Evolutionary conservation across 2,113 vertebrate species (phyloP), one percentile per base, ranked within the genome.

Genomic region (Lasiurus cinereus): DNA sequence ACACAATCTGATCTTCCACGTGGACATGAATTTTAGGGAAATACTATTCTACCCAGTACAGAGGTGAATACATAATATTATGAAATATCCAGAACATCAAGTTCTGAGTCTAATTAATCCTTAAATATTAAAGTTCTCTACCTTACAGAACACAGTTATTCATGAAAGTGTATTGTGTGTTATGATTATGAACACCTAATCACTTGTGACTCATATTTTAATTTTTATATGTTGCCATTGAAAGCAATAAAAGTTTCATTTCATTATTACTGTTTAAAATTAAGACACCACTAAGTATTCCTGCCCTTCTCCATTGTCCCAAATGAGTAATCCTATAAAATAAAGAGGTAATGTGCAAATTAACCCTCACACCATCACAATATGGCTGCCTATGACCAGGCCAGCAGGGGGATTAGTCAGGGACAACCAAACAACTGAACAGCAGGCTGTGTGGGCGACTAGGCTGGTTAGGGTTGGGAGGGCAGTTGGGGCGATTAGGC

Each of bases 191-290:
- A 86, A 59, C 87, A 74, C 62, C 48, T 97, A 66, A 91, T 86
- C 80, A 80, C 8, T 90, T 22, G 39, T 82, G 70, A 88, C 80
- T 93, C 72, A 82, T 62, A 91, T 92, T 92, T 96, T 89, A 18
- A 80, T 24, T 93, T 92, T 43, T 74, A 50, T 90, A 74, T 91
- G 36, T 78, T 70, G 14, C 74, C 33, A 85, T 70, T 86, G 24
- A 76, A 94, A 91, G 36, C 59, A 93, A 69, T 62, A 76, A 67
- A 80, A 80, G 48, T 69, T 96, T 96, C 4, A 89, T 80, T 83
- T 88, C 62, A 70, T 67, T 62, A 10, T 95, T 70, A 82, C 69
- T 8, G 64, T 80, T 74, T 87, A 86, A 86, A 96, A 83, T 94
- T 59, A 59, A 94, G 50, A 76, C 8, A 62, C 8, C 27, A 59